Evolutionary conservation across 2,113 vertebrate genomes (phyloP).

Genomic region (Callithrix jacchus): DNA sequence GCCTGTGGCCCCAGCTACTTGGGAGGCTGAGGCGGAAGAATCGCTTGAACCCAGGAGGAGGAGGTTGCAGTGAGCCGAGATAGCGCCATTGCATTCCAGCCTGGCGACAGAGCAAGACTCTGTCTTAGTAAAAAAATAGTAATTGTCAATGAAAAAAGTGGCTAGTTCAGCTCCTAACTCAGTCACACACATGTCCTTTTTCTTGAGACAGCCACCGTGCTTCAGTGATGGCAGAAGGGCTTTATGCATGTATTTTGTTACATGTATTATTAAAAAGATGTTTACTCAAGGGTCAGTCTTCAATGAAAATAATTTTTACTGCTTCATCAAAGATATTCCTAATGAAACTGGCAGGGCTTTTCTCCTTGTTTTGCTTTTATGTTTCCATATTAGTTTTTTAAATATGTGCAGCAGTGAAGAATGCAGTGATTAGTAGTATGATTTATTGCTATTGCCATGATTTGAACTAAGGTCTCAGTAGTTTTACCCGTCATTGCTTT

Average conservation of each 20-base stretch:
- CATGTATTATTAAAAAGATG: not conserved
- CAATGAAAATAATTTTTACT: not conserved
- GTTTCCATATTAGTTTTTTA: not conserved
- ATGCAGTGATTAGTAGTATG: not conserved
- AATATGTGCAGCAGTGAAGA: not conserved
- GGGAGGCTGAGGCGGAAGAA: too few species aligned
- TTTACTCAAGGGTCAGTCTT: not conserved
- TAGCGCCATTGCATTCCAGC: too few species aligned
- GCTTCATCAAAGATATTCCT: constrained; percentile 18
- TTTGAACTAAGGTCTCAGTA: not conserved
- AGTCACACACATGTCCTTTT: not conserved
- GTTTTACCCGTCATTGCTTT: not conserved
- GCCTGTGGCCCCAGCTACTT: too few species aligned
- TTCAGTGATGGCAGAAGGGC: not conserved
- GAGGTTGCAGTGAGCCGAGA: too few species aligned
- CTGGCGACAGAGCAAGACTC: too few species aligned
- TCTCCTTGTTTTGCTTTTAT: not conserved
- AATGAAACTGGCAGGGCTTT: not conserved
- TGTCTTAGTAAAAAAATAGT: too few species aligned
- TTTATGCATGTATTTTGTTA: not conserved
- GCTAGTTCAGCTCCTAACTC: not conserved
- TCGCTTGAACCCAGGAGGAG: too few species aligned
- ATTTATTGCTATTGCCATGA: not conserved
- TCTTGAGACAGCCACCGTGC: not conserved
- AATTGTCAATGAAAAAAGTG: not conserved